phyloP scores from a whole-genome alignment of 2,797 vertebrate genomes.

The Holocentrus rufus region DNA sequence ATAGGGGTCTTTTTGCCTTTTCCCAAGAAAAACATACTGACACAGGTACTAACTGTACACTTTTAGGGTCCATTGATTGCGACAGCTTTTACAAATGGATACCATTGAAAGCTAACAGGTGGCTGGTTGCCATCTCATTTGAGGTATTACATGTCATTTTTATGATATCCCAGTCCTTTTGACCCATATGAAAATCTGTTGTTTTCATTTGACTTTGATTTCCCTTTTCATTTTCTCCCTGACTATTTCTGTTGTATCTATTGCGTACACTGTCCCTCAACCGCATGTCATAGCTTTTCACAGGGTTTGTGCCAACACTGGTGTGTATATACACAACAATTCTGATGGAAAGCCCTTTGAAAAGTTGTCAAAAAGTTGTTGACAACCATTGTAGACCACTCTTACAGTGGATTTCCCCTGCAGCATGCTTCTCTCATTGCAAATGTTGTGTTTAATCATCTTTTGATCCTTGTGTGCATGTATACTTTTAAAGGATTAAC shows the following conservation, averaged over 20 bases:
- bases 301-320: too few species aligned
- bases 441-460: too few species aligned
- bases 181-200: constrained; percentile 7
- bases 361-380: too few species aligned
- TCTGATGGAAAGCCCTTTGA: too few species aligned
- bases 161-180: constrained; percentile 36
- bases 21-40: constrained; percentile 85
- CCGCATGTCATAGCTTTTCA: too few species aligned
- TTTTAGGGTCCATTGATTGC: constrained; percentile 97
- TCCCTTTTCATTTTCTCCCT: constrained; percentile 2
- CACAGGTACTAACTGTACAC: constrained; percentile 91
- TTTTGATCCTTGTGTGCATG: too few species aligned
- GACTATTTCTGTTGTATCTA: not conserved
- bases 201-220: constrained; percentile 36
- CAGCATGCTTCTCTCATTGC: too few species aligned
- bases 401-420: too few species aligned
- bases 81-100: constrained; percentile 98
- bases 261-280: not conserved
- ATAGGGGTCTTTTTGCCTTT: constrained; percentile 59
- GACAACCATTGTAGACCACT: too few species aligned
- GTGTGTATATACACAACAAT: too few species aligned
- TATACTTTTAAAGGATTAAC: too few species aligned
- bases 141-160: constrained; percentile 87
- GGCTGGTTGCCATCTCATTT: constrained; percentile 87
- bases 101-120: constrained; percentile 94